Conservation (phyloP, 1,140 invertebrate species). For the Leptopilina boulardi region DNA sequence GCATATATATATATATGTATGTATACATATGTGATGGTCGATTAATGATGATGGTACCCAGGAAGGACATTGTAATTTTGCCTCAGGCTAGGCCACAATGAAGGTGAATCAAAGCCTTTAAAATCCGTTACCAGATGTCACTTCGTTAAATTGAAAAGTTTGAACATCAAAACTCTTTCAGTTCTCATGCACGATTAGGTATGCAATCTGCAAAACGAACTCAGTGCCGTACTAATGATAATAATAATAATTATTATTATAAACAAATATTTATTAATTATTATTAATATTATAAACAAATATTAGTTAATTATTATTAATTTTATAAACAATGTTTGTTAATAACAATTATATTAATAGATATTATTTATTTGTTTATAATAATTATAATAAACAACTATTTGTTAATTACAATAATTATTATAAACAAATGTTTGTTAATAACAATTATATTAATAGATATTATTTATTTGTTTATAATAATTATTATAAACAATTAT, state of each 20-base stretch:
- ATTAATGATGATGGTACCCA: slow-evolving; percentile 41
- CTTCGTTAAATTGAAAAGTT: slow-evolving; percentile 29
- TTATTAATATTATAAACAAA: too few species aligned
- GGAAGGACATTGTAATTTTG: slow-evolving; percentile 60
- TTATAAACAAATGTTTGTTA: too few species aligned
- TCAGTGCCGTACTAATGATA: slow-evolving; percentile 6
- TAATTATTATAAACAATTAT: too few species aligned
- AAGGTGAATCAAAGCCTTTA: slow-evolving; percentile 68
- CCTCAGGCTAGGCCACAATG: slow-evolving; percentile 72
- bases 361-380: too few species aligned
- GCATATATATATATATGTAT: too few species aligned
- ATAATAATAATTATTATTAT: background rate
- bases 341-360: too few species aligned
- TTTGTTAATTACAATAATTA: too few species aligned
- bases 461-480: too few species aligned
- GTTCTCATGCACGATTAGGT: slow-evolving; percentile 11
- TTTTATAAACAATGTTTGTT: too few species aligned
- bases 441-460: too few species aligned
- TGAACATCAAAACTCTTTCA: background rate
- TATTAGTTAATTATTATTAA: too few species aligned
- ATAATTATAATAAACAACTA: too few species aligned
- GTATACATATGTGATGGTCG: background rate
- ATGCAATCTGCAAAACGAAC: background rate
- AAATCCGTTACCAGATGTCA: slow-evolving; percentile 64
- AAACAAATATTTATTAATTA: background rate